A percentile compares a stretch with the other conserved stretches of the same genome.
Evolutionary conservation across 2,113 vertebrate species (phyloP).

Genomic region (Progne subis): DNA sequence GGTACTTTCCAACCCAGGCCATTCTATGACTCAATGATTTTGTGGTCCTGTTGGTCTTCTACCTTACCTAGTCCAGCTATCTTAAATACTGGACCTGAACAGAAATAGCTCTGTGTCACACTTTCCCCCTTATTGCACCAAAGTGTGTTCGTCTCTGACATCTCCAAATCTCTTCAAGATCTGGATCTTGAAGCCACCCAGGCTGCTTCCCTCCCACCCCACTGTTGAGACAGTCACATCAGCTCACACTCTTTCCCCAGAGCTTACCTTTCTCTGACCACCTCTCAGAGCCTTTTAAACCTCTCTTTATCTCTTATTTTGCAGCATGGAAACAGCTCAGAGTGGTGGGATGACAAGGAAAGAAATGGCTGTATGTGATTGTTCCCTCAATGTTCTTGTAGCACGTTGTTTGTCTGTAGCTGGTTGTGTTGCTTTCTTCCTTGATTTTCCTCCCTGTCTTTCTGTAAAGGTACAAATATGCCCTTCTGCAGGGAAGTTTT

Average conservation of each 20-base stretch:
- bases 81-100: not conserved
- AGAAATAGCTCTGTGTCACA: not conserved
- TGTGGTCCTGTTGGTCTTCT: not conserved
- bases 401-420: not conserved
- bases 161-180: not conserved
- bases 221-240: rapidly evolving
- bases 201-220: not conserved
- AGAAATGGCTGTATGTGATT: not conserved
- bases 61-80: not conserved
- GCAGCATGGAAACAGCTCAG: not conserved
- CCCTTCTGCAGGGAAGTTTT: not conserved
- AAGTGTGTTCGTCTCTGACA: rapidly evolving
- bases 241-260: not conserved
- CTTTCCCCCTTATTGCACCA: not conserved
- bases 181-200: not conserved
- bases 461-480: not conserved
- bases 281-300: not conserved
- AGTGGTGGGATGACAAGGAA: not conserved
- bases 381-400: not conserved
- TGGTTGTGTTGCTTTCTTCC: not conserved
- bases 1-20: not conserved
- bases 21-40: not conserved
- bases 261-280: not conserved
- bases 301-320: not conserved
- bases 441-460: not conserved